Base-by-base conservation (phyloP, 2,113 vertebrate species). In the Hystrix cristata region DNA sequence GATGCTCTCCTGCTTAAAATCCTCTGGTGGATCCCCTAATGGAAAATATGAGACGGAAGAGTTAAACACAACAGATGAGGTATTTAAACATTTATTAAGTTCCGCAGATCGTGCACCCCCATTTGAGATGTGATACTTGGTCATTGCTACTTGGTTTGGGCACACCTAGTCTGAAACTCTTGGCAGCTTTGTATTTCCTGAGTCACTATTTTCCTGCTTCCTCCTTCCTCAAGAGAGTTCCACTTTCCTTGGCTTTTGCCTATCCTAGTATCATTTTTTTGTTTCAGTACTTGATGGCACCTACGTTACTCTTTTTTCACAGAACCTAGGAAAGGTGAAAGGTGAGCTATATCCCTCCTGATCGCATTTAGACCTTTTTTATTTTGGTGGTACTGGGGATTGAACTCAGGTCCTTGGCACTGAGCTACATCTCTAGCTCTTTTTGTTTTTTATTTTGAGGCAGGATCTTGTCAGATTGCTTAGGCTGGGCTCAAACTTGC, bases 171-270 rank as follows among this genome's bases (percentile, higher is more conserved):
- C 79, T 51, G 29, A 62, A 59, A 80, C 57, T 71, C 67, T 78
- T 85, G 90, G 83, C 25, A 91, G 65, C 76, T 96, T 69, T 69
- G 27, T 43, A 62, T 97, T 71, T 92, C 95, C 94, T 81, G 87
- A 95, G 92, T 97, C 92, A 81, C 90, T 87, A 0, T 85, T 90
- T 96, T 78, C 90, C 71, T 93, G 84, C 86, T 92, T 97, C 87
- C 90, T 97, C 85, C 74, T 97, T 97, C 46, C 55, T 95, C 12
- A 29, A 29, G 65, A 23, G 53, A 85, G 69, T 90, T 96, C 90
- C 64, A 86, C 80, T 95, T 94, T 15, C 29, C 71, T 79, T 83
- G 29, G n/a, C 46, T 76, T 83, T 81, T 93, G 18, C 38, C 87
- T 76, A 85, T 90, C 55, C 51, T 67, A 69, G 43, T 38, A 67